Conservation (phyloP, 1,140 invertebrate species). For the Pseudomyrmex cubaensis region DNA sequence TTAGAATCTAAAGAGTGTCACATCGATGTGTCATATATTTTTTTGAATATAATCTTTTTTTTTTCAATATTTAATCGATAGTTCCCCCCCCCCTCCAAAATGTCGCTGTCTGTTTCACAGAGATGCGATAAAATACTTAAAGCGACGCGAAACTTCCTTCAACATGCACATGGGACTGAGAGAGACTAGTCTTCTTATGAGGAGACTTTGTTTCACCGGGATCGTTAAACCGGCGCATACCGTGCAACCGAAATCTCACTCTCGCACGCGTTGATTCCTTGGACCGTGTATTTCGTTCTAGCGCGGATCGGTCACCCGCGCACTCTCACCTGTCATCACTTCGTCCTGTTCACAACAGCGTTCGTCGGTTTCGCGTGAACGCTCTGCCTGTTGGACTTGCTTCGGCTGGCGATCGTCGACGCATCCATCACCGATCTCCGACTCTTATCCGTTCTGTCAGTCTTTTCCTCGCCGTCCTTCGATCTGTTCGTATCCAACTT, state of each 20-base stretch:
- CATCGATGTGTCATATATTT: conserved; percentile 9
- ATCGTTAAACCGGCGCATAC: background rate
- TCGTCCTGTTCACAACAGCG: conserved; percentile 65
- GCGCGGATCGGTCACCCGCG: background rate
- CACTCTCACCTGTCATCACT: conserved; percentile 64
- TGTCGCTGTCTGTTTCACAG: conserved; percentile 10
- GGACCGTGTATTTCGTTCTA: background rate
- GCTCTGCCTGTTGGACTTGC: conserved; percentile 74
- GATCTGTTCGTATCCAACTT: conserved; percentile 47
- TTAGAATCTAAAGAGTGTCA: background rate
- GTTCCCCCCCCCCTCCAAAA: background rate
- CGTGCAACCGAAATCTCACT: background rate
- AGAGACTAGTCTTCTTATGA: background rate
- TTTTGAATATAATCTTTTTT: conserved; percentile 28
- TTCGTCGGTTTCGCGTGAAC: conserved; percentile 66
- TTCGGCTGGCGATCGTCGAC: conserved; percentile 72
- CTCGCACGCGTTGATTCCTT: conserved; percentile 45
- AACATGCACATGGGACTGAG: background rate
- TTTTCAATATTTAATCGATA: background rate
- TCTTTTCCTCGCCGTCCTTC: conserved; percentile 43
- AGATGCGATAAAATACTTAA: conserved; percentile 31
- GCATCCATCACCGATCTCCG: conserved; percentile 71
- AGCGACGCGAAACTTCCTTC: background rate
- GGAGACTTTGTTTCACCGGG: background rate
- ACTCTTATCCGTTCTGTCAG: conserved; percentile 56